Evolutionary conservation across 2,797 vertebrate genomes (phyloP).

Genomic region (Leptatherina wallacei): DNA sequence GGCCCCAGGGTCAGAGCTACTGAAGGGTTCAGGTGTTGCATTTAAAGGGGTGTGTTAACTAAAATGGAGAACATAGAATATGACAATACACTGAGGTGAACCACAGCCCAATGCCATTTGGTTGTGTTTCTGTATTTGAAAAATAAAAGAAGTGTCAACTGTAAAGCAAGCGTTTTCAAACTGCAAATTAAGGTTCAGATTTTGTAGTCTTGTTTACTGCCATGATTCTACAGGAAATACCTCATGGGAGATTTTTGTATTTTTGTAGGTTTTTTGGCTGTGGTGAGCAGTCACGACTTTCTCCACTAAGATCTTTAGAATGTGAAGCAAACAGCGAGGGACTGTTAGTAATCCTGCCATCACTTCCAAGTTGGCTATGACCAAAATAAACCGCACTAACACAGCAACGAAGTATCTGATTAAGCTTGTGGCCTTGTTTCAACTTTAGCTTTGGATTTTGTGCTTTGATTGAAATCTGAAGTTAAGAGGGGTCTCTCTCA

Average conservation of each 20-base stretch:
- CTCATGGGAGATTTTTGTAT: slow-evolving; percentile 89
- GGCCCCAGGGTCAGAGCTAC: slow-evolving; percentile 52
- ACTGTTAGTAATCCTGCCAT: slow-evolving; percentile 87
- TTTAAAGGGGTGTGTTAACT: neutral
- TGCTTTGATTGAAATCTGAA: slow-evolving; percentile 22
- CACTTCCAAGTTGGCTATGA: slow-evolving; percentile 69
- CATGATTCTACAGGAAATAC: slow-evolving; percentile 90
- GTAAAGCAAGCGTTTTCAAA: neutral
- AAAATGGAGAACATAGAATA: neutral
- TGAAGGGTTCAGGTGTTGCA: slow-evolving; percentile 16
- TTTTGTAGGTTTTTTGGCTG: slow-evolving; percentile 93
- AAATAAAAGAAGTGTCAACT: neutral
- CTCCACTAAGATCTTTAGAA: slow-evolving; percentile 86
- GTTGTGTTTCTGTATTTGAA: neutral
- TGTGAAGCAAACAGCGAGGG: slow-evolving; percentile 88
- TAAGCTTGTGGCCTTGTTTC: slow-evolving; percentile 16
- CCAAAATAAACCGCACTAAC: slow-evolving; percentile 26
- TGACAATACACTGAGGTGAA: neutral
- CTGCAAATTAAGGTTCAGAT: slow-evolving; percentile 77
- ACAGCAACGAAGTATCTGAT: neutral
- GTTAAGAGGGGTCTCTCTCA: slow-evolving; percentile 15
- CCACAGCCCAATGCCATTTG: neutral
- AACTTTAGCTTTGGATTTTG: slow-evolving; percentile 31
- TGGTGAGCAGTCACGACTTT: slow-evolving; percentile 94
- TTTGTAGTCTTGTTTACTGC: slow-evolving; percentile 86